Evolutionary conservation across 1,140 invertebrate species (phyloP), one percentile per base, ranked within the genome.

Genomic region (Hesperophylax magnus): DNA sequence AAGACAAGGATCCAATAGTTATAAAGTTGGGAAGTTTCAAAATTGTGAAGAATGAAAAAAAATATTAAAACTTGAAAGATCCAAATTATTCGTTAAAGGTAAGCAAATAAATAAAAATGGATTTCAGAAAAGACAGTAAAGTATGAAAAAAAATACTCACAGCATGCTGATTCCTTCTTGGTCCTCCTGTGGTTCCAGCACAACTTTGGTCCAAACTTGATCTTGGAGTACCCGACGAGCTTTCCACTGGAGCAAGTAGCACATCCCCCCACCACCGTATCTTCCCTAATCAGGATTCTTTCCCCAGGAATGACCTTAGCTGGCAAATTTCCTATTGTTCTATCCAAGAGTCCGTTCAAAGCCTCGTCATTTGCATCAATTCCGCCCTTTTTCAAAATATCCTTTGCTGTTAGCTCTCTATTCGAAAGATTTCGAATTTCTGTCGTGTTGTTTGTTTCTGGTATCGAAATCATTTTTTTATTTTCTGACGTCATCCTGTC

Each of bases 171-270:
- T 52, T 79, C 47, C n/a, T 79, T 81, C 52, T 75, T 76, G 2
- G 80, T 79, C 22, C 69, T 76, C 14, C 58, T 77, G 14, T 81
- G 72, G 17, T 76, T 69, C 82, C 82, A 84, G 74, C 82, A 84
- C 47, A 79, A 27, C 15, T 74, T 61, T 5, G 79, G 77, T 15
- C 77, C 74, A 22, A 77, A 77, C 24, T 81, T 84, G 56, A 81
- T 80, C 39, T 72, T 79, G 1, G 82, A 77, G 56, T 77, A 79
- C 15, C 74, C 72, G 1, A 84, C 63, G 58, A 84, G 67, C 67
- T 77, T 79, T 58, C 80, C 79, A 15, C 80, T 71, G 0, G 79
- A 67, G 27, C 79, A 81, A 0, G 34, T 61, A 31, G 34, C 60
- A 63, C 80, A 81, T 7, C 82, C 82, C 2, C 39, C 69, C 4